Base-by-base conservation (phyloP, 2,113 vertebrate genomes). In the Psilopsiagon aymara region DNA sequence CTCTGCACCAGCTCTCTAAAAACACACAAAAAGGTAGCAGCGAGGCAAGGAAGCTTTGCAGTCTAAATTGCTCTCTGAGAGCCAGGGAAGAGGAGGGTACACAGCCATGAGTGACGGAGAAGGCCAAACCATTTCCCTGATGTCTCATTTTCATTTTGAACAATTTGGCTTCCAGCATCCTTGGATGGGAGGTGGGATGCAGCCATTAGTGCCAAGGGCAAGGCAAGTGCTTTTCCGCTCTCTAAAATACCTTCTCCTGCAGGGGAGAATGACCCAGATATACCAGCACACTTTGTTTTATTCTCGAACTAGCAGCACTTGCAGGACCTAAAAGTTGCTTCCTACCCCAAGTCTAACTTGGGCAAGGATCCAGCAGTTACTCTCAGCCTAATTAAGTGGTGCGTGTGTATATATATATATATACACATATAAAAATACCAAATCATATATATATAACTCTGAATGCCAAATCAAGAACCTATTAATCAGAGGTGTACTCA, bases 341-440 rank as follows among this genome's bases (percentile, higher is more conserved):
- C 60, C 43, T 78, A 69, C n/a, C 43, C 64, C 1, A 3, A 82
- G 77, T 60, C 43, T 57, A 60, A 16, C 29, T 43, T 1, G 2
- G 82, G 94, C 71, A 86, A 67, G 57, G 76, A 83, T 68, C 93
- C 92, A 94, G 64, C n/a, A 92, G 46, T 55, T 86, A 77, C 68
- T 91, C 82, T 67, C 57, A 44, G 75, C 8, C 82, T 91, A 69
- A 92, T 3, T 49, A 60, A 82, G 73, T 17, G 23, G 20, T 7
- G 31, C 2, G 9, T 13, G 6, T 14, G 10, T 59, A 6, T n/a
- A 3, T 74, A 1, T 39, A 0, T 41, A 1, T 18, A 10, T 44
- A 10, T 33, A 29, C n/a, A 59, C 18, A 39, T 29, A 20, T 14
- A 55, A 7, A 59, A 25, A 62, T 25, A 21, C 59, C n/a, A n/a